Conservation (phyloP, 2,888 invertebrate genomes). For the Quadriops clusia region DNA sequence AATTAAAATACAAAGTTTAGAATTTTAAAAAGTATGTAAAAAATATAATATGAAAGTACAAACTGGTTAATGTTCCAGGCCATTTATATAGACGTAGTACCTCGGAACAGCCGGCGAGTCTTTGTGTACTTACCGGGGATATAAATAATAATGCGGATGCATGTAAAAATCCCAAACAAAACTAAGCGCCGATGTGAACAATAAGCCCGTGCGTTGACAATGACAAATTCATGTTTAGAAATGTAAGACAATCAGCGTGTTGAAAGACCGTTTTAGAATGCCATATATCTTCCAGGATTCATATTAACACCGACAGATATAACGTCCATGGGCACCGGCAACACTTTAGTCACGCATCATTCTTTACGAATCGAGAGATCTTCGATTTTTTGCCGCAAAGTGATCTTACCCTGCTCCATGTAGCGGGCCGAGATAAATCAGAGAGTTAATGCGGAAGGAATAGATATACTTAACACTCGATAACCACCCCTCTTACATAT, state of each 20-base stretch:
- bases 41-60: too few relatives aligned
- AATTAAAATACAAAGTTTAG: too few relatives aligned
- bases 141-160: too few relatives aligned
- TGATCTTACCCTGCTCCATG: slow-evolving; percentile 7
- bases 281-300: slow-evolving; percentile 15
- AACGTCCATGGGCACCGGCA: background rate
- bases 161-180: too few relatives aligned
- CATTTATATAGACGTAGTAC: too few relatives aligned
- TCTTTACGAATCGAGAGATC: slow-evolving; percentile 7
- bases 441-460: slow-evolving; percentile 25
- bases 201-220: slow-evolving; percentile 12
- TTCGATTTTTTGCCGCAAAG: slow-evolving; percentile 6
- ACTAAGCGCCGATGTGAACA: too few relatives aligned
- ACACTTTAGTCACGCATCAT: slow-evolving; percentile 9
- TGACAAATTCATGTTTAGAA: slow-evolving; percentile 17
- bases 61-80: too few relatives aligned
- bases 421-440: slow-evolving; percentile 20
- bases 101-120: too few relatives aligned
- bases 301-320: too few relatives aligned
- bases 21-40: too few relatives aligned
- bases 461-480: slow-evolving; percentile 26
- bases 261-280: slow-evolving; percentile 20
- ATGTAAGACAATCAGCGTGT: slow-evolving; percentile 19
- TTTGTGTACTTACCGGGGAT: too few relatives aligned
- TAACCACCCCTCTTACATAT: slow-evolving; percentile 25